Evolutionary conservation across 2,797 vertebrate species (phyloP).

Genomic region (Champsocephalus gunnari): DNA sequence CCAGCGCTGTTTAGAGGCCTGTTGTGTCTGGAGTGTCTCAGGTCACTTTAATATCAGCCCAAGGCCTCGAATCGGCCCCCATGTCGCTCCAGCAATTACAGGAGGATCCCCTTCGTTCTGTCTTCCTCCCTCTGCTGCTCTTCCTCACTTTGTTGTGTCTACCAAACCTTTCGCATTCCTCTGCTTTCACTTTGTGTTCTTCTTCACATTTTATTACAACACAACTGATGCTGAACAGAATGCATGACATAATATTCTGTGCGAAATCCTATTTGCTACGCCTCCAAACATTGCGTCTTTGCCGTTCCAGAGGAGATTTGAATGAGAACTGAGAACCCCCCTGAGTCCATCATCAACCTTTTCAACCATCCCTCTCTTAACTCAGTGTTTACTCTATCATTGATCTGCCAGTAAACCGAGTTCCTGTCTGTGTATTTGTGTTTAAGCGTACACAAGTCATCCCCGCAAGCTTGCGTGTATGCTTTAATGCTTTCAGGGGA

Average conservation of each 20-base stretch:
- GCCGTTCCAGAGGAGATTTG: slow-evolving; percentile 19
- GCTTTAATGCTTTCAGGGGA: slow-evolving; percentile 74
- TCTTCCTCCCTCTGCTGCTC: slow-evolving; percentile 47
- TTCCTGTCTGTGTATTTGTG: slow-evolving; percentile 64
- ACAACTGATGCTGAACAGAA: slow-evolving; percentile 22
- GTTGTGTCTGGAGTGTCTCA: slow-evolving; percentile 77
- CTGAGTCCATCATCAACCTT: slow-evolving; percentile 39
- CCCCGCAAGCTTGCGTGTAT: slow-evolving; percentile 71
- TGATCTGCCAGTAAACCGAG: slow-evolving; percentile 69
- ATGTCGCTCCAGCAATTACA: slow-evolving; percentile 71
- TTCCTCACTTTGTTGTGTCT: slow-evolving; percentile 53
- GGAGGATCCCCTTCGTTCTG: slow-evolving; percentile 57
- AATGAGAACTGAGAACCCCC: slow-evolving; percentile 35
- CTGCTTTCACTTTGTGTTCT: slow-evolving; percentile 14
- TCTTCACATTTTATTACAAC: slow-evolving; percentile 20
- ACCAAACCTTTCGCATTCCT: slow-evolving; percentile 40
- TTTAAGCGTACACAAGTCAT: slow-evolving; percentile 63
- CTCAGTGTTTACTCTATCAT: slow-evolving; percentile 66
- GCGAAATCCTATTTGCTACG: slow-evolving; percentile 19
- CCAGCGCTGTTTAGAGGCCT: slow-evolving; percentile 77
- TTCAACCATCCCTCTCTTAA: slow-evolving; percentile 38
- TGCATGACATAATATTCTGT: slow-evolving; percentile 22
- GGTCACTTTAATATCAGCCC: slow-evolving; percentile 82
- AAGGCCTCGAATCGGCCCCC: slow-evolving; percentile 72
- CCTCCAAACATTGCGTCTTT: slow-evolving; percentile 28